A percentile compares a stretch with the other conserved stretches of the same genome.
These are phyloP conservation scores for Sarcophaga peregrina DNA, from an alignment of 1,140 invertebrate genomes.

Conservation along the genomic window DNA sequence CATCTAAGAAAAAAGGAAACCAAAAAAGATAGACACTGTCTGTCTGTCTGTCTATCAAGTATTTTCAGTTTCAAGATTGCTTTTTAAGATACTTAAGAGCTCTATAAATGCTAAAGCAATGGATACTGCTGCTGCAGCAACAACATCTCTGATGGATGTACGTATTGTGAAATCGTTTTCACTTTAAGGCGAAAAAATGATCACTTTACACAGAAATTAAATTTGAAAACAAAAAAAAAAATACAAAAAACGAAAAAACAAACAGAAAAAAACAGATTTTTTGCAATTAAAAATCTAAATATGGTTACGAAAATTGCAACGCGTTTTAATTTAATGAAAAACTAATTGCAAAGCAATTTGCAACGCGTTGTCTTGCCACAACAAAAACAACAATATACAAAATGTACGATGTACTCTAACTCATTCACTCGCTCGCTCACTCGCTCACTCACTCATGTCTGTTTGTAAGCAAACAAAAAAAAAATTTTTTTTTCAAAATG, in stretches of 20 bases:
- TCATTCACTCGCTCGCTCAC: no score
- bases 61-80: not conserved
- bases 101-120: no score
- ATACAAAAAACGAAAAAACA: not conserved
- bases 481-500: not conserved
- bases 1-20: not conserved
- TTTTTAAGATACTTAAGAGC: not conserved
- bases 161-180: conserved; percentile 37
- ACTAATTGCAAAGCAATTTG: conserved; percentile 47
- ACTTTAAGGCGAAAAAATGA: conserved; percentile 43
- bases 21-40: not conserved
- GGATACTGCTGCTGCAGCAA: no score
- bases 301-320: conserved; percentile 41
- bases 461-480: not conserved
- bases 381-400: not conserved
- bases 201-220: conserved; percentile 31
- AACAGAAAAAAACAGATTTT: conserved; percentile 25
- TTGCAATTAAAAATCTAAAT: conserved; percentile 44
- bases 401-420: no score
- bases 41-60: not conserved
- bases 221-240: conserved; percentile 13
- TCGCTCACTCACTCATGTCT: no score
- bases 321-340: conserved; percentile 47
- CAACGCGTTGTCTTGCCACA: conserved; percentile 41
- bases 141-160: not conserved